Base-by-base conservation (phyloP, 2,797 vertebrate species). In the Microctenopoma steveboyesi region DNA sequence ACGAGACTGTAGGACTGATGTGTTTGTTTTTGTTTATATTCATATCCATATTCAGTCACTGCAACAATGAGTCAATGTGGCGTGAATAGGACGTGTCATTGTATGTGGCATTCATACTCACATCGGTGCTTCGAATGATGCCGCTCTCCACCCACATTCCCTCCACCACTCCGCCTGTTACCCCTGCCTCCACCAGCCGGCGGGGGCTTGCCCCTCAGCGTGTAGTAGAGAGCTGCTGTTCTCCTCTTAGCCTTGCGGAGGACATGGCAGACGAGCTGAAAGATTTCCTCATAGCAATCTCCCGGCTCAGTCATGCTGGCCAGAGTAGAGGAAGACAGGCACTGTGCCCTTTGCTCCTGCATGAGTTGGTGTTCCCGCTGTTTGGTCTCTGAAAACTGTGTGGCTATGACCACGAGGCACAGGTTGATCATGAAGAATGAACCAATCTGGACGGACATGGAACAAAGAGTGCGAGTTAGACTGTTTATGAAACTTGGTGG, bases 391-490 rank as follows among this genome's bases (percentile, higher is more conserved):
- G 97, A 98, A 93, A 98, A 99, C 92, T 98, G 97, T 1, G 97
- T 98, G 79, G 97, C 97, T 4, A 98, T 98, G 69, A 98, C 97
- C 78, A 99, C 97, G 80, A 98, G 95, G 94, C 97, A 98, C 89
- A 99, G 95, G 93, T 99, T 98, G 92, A 99, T 98, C 97, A 98
- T 99, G 95, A 99, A 98, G 94, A 99, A 99, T 39, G 97, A 99
- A 67, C 97, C 97, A 62, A 99, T 97, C 97, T 98, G 89, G 8
- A 74, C 1, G 37, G 79, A 53, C 7, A 9, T 16, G 22, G 53
- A 47, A 37, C 35, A 45, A n/a, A 33, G 40, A 1, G 40, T n/a
- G 42, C 37, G 33, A 16, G 50, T 61, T 22, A 64, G 33, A 46
- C 3, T 22, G 4, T 13, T 22, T 18, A 4, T 37, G 16, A 27